Conservation (phyloP, 2,888 invertebrate genomes). For the Trichopoda pennipes region DNA sequence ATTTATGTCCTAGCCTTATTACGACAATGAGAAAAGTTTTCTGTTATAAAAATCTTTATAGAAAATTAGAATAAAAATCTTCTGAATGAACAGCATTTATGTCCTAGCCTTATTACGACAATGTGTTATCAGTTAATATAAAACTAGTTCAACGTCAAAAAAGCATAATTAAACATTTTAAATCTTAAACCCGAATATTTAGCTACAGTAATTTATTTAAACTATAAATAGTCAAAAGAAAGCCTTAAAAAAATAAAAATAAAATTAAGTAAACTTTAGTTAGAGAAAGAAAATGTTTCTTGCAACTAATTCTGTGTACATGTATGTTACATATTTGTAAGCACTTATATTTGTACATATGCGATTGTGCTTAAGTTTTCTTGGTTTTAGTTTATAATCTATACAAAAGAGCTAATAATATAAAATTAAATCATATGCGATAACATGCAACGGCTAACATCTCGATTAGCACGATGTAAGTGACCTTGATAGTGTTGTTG, state of each 20-base stretch:
- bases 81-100: neutral
- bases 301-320: conserved; percentile 31
- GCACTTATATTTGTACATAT: no score
- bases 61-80: neutral
- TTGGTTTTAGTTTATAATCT: conserved; percentile 31
- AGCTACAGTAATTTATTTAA: neutral
- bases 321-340: neutral
- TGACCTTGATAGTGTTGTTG: conserved; percentile 77
- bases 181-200: neutral
- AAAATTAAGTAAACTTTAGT: conserved; percentile 11
- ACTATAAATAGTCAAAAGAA: neutral
- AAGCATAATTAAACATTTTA: conserved; percentile 1
- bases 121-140: neutral
- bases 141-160: conserved; percentile 15
- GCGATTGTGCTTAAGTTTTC: conserved; percentile 1
- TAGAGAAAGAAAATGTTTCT: conserved; percentile 1
- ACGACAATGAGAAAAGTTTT: neutral
- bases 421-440: conserved; percentile 77
- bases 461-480: conserved; percentile 78
- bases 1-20: neutral
- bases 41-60: no score
- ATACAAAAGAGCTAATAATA: conserved; percentile 24
- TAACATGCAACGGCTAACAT: conserved; percentile 79
- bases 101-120: neutral
- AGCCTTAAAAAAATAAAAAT: neutral